Conservation (phyloP, 2,797 vertebrate species). For the Lophotriccus pileatus region DNA sequence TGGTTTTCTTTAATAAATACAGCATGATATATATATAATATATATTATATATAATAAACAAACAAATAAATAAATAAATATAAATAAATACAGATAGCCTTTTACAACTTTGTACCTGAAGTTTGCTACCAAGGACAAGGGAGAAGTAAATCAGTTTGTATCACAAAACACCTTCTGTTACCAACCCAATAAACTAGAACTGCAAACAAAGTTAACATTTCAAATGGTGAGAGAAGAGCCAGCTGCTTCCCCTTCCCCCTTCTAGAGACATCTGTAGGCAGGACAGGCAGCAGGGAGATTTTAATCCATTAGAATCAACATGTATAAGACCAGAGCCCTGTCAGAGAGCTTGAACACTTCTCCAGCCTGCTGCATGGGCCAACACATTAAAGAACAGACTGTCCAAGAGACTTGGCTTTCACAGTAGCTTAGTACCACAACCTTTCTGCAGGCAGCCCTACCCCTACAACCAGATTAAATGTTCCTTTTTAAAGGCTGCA, state of each 20-base stretch:
- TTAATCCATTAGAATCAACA: neutral
- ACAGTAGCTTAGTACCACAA: neutral
- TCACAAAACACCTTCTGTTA: neutral
- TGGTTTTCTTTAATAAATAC: neutral
- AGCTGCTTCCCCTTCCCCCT: conserved; percentile 23
- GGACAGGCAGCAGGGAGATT: neutral
- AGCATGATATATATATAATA: neutral
- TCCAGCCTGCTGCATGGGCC: neutral
- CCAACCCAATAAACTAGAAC: neutral
- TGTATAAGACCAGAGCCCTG: neutral
- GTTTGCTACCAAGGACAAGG: neutral
- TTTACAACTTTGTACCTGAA: neutral
- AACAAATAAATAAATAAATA: too few species aligned
- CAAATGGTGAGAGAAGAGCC: neutral
- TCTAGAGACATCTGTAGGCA: neutral
- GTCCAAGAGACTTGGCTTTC: neutral
- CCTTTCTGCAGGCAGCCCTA: neutral
- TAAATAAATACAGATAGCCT: neutral
- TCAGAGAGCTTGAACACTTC: neutral
- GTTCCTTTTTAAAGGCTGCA: neutral
- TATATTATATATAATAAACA: too few species aligned
- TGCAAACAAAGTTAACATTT: conserved; percentile 18
- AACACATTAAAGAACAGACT: neutral
- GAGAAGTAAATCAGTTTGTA: neutral
- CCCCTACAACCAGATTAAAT: neutral